Evolutionary conservation across 2,888 invertebrate species (phyloP).

Genomic region (Piscicola geometra): DNA sequence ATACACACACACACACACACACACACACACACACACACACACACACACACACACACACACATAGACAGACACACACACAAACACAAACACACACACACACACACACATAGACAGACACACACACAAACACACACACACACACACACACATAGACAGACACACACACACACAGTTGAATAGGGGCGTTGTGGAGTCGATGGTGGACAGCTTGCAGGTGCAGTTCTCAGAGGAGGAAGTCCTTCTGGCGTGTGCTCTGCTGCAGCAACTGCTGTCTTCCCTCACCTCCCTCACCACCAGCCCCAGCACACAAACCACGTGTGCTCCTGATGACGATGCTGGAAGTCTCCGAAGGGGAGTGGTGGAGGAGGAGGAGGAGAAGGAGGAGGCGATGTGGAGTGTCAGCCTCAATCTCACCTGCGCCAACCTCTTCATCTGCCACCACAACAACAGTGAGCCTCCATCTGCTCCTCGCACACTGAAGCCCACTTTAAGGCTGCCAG

Average conservation of each 20-base stretch:
- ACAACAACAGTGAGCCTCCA: background rate
- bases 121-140: too few relatives aligned
- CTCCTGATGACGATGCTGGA: background rate
- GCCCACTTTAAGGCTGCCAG: too few relatives aligned
- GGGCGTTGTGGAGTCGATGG: background rate
- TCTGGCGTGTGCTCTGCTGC: background rate
- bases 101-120: too few relatives aligned
- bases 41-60: too few relatives aligned
- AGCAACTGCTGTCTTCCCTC: background rate
- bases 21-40: too few relatives aligned
- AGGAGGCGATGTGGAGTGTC: background rate
- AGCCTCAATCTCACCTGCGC: background rate
- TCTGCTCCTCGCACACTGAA: too few relatives aligned
- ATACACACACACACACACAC: too few relatives aligned
- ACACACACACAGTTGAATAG: too few relatives aligned
- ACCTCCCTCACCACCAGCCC: background rate
- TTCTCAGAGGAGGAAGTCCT: background rate
- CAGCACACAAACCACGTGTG: too few relatives aligned
- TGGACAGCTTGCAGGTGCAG: background rate
- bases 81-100: too few relatives aligned
- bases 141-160: too few relatives aligned
- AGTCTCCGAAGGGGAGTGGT: background rate
- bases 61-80: too few relatives aligned
- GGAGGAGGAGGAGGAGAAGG: background rate
- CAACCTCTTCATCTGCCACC: background rate